phyloP scores from a whole-genome alignment of 2,888 invertebrate genomes.

The Buathra laborator region DNA sequence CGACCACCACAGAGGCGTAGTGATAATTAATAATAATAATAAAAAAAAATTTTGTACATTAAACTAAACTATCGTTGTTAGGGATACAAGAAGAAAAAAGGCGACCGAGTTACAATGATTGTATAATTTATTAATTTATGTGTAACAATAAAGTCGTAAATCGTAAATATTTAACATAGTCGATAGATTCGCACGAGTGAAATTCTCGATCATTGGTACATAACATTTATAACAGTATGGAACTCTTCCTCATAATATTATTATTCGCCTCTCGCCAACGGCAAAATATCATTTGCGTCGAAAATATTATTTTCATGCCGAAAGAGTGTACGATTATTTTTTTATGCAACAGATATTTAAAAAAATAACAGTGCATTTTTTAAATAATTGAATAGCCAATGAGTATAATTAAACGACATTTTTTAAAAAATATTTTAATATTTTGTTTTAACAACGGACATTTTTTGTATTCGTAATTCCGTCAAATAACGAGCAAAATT shows the following conservation, averaged over 20 bases:
- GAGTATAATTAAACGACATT: background rate
- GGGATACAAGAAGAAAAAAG: slow-evolving; percentile 7
- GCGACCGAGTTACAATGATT: slow-evolving; percentile 45
- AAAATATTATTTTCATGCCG: background rate
- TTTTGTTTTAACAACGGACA: too few relatives aligned
- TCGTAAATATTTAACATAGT: background rate
- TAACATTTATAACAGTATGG: background rate
- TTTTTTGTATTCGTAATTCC: too few relatives aligned
- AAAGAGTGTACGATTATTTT: background rate
- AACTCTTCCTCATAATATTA: slow-evolving; percentile 1
- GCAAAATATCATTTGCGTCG: background rate
- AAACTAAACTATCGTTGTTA: background rate
- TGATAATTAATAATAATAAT: background rate
- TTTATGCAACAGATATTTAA: background rate
- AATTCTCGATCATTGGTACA: slow-evolving; percentile 29
- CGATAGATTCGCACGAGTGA: background rate
- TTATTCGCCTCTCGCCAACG: background rate
- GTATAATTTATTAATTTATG: slow-evolving; percentile 61
- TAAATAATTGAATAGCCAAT: background rate
- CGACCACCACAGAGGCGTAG: slow-evolving; percentile 70
- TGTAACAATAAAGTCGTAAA: slow-evolving; percentile 56
- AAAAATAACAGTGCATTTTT: too few relatives aligned
- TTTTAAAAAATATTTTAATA: too few relatives aligned
- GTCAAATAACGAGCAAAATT: too few relatives aligned
- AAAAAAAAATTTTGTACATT: slow-evolving; percentile 42